Conservation (phyloP, 2,888 invertebrate genomes). For the Drosophila tanythrix region DNA sequence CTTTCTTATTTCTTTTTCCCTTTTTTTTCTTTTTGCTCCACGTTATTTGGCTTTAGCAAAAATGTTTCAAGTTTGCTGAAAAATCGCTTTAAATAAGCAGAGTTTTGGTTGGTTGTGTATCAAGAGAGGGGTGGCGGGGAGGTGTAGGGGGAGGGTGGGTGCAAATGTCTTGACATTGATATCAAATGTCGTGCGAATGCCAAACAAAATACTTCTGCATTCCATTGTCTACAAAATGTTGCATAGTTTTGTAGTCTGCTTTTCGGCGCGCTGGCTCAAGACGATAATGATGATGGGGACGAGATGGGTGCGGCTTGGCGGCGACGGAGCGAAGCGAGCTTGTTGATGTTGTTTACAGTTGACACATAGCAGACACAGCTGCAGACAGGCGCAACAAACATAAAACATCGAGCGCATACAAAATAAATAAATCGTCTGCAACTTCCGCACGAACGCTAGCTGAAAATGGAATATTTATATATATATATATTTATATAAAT, state of each 20-base stretch:
- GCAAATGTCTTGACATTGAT: constrained; percentile 78
- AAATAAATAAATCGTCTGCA: constrained; percentile 59
- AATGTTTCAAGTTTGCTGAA: constrained; percentile 54
- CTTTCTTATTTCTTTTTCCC: constrained; percentile 49
- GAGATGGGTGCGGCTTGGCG: constrained; percentile 11
- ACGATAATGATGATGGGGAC: constrained; percentile 27
- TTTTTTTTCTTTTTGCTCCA: constrained; percentile 3
- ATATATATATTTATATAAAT: not conserved
- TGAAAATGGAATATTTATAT: constrained; percentile 52
- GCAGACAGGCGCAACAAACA: constrained; percentile 62
- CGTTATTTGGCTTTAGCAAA: constrained; percentile 22
- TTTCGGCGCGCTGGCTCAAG: constrained; percentile 40
- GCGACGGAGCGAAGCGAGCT: constrained; percentile 2
- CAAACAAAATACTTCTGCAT: constrained; percentile 50
- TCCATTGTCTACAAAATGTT: constrained; percentile 58
- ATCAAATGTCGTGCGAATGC: constrained; percentile 71
- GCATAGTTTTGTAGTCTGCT: constrained; percentile 63
- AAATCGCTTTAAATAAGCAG: constrained; percentile 65
- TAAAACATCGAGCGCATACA: constrained; percentile 9
- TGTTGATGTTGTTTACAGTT: constrained; percentile 77
- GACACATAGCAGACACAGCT: constrained; percentile 75
- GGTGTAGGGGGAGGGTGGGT: constrained; percentile 2
- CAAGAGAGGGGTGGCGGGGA: not conserved
- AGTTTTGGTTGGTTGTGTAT: constrained; percentile 3
- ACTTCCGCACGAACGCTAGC: constrained; percentile 45